phyloP scores from a whole-genome alignment of 1,140 invertebrate genomes.

The Eulimnadia texana region DNA sequence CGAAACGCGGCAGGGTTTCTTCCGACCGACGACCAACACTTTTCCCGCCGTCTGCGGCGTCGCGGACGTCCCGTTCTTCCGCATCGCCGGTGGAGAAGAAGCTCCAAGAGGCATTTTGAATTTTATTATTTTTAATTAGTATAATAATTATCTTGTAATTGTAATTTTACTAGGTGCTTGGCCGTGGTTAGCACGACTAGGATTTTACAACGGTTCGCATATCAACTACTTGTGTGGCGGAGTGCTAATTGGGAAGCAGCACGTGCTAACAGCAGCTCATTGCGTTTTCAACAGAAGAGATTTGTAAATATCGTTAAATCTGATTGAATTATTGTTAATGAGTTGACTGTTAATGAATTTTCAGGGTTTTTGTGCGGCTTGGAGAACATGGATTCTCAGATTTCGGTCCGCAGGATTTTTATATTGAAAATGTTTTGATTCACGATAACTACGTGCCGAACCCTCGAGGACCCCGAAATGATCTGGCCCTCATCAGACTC shows the following conservation, averaged over 20 bases:
- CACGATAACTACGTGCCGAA: neutral
- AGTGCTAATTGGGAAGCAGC: slow-evolving; percentile 39
- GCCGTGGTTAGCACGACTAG: slow-evolving; percentile 12
- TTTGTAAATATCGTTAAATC: neutral
- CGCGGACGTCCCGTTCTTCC: neutral
- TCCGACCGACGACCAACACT: neutral
- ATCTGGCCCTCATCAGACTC: neutral
- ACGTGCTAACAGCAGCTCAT: slow-evolving; percentile 50
- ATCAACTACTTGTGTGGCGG: slow-evolving; percentile 38
- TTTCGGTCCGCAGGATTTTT: slow-evolving; percentile 5
- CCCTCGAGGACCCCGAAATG: neutral
- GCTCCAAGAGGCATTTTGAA: neutral
- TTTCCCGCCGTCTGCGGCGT: neutral
- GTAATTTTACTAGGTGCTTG: slow-evolving; percentile 14
- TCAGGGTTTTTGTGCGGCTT: slow-evolving; percentile 3
- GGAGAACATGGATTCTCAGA: neutral
- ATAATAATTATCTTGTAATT: too few species aligned
- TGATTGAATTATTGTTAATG: neutral
- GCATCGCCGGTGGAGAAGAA: slow-evolving; percentile 2
- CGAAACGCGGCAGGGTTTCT: neutral
- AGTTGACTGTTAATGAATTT: neutral
- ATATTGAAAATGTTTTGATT: slow-evolving; percentile 1
- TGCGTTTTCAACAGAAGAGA: slow-evolving; percentile 4
- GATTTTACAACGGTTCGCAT: neutral
- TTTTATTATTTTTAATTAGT: neutral